Evolutionary conservation across 2,888 invertebrate genomes (phyloP), one percentile per base, ranked within the genome.

Genomic region (Zygothrica quintamaculata): DNA sequence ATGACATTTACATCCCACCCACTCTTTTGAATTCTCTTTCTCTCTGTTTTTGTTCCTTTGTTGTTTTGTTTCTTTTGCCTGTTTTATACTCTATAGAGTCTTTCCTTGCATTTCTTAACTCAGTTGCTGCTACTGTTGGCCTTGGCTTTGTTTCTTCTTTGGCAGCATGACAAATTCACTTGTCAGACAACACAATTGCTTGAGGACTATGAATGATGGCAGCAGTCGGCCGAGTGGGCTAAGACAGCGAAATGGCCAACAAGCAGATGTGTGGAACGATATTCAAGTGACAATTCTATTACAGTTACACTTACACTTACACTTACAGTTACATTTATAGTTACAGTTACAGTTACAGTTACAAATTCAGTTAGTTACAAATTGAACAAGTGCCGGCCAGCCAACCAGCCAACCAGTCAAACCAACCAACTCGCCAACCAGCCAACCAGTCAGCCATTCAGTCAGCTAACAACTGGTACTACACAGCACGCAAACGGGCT

Each of bases 221-320:
- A 43, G 12, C 42, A 40, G 13, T 39, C 42, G 46, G 48, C 43
- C 37, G 33, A 50, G 44, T 46, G 52, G 40, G 39, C 34, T 29
- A 50, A 37, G 39, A 29, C 46, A 40, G 37, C 44, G 18, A 33
- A 33, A 37, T 36, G 52, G 55, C 50, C 15, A 65, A 26, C 60
- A 51, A 60, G 50, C 70, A 74, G 67, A 86, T 80, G 65, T 77
- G 66, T 50, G 18, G 18, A 22, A 40, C 55, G 65, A 60, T 78
- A 76, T 77, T 55, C 62, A 59, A 84, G 81, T 84, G 84, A 86
- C 87, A 80, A 80, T 84, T 77, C 67, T 84, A 80, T 71, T 80
- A 29, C 29, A 22, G 18, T 22, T 22, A 22, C 18, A 22, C 18
- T 2, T 22, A 29, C 29, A 29, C 7, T 29, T 29, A 29, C 29